A percentile compares a stretch with the other conserved stretches of the same genome.
These are phyloP conservation scores for Pseudomyrmex sp. DNA, from an alignment of 1,140 invertebrate genomes.

Conservation along the genomic window DNA sequence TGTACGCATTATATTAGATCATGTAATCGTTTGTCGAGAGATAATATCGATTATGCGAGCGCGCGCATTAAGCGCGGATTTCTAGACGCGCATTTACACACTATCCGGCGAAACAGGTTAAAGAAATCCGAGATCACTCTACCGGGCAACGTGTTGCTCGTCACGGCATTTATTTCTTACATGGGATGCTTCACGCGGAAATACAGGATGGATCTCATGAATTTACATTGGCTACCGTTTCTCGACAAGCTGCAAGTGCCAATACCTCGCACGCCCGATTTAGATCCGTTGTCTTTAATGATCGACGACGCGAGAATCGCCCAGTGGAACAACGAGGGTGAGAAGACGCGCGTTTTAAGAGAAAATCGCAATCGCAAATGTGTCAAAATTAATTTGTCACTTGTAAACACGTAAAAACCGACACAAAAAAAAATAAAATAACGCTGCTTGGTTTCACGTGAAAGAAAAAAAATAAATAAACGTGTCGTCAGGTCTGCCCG, in stretches of 20 bases:
- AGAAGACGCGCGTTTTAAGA: background rate
- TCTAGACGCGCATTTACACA: background rate
- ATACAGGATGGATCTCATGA: conserved; percentile 93
- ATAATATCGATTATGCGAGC: background rate
- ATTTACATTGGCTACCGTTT: conserved; percentile 92
- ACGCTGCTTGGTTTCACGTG: too few relatives aligned
- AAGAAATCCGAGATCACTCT: conserved; percentile 90
- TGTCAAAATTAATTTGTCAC: background rate
- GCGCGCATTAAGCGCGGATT: background rate
- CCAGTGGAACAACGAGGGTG: conserved; percentile 96
- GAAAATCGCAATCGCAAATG: background rate
- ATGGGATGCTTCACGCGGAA: conserved; percentile 96
- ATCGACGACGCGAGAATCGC: conserved; percentile 97
- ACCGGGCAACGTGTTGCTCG: conserved; percentile 95
- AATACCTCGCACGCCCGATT: conserved; percentile 91
- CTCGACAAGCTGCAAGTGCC: conserved; percentile 87
- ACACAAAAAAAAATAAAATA: background rate
- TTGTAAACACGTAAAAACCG: too few relatives aligned
- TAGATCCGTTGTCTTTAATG: conserved; percentile 93
- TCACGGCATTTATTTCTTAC: conserved; percentile 98
- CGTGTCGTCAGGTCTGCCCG: conserved; percentile 88
- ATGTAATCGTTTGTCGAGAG: background rate
- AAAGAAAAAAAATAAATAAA: background rate
- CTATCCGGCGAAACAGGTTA: conserved; percentile 77
- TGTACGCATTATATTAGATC: conserved; percentile 72